phyloP scores from a whole-genome alignment of 2,113 vertebrate species.

The Upupa epops region DNA sequence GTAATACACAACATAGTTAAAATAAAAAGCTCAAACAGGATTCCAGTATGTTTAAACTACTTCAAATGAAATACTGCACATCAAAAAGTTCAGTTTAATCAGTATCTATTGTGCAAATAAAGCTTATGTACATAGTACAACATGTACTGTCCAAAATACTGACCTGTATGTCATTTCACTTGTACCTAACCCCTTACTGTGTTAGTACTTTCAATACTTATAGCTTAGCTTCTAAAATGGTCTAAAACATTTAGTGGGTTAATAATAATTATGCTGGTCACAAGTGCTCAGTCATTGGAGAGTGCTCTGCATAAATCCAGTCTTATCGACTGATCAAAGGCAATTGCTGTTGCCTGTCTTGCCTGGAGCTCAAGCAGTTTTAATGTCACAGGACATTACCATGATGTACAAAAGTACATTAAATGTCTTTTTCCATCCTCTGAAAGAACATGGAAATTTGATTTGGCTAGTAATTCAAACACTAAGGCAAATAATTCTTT shows the following conservation, averaged over 20 bases:
- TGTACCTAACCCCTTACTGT: neutral
- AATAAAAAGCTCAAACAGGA: neutral
- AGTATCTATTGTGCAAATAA: constrained; percentile 19
- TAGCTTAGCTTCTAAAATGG: neutral
- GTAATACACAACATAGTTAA: neutral
- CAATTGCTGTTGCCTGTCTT: neutral
- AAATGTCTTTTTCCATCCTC: neutral
- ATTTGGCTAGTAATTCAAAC: neutral
- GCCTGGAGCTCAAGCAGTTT: neutral
- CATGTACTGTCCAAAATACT: neutral
- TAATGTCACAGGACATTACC: neutral
- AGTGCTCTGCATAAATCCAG: neutral
- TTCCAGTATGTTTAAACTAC: neutral
- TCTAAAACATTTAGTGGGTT: neutral
- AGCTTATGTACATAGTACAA: constrained; percentile 5
- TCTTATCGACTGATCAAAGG: neutral
- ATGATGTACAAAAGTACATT: neutral
- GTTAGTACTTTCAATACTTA: neutral
- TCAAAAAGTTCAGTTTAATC: neutral
- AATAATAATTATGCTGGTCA: neutral
- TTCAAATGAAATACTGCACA: neutral
- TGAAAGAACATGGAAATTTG: neutral
- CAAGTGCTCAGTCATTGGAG: neutral
- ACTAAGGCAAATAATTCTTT: neutral
- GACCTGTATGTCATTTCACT: neutral